These are phyloP conservation scores for Zaprionus vittiger DNA, from an alignment of 1,140 invertebrate species.

Conservation along the genomic window DNA sequence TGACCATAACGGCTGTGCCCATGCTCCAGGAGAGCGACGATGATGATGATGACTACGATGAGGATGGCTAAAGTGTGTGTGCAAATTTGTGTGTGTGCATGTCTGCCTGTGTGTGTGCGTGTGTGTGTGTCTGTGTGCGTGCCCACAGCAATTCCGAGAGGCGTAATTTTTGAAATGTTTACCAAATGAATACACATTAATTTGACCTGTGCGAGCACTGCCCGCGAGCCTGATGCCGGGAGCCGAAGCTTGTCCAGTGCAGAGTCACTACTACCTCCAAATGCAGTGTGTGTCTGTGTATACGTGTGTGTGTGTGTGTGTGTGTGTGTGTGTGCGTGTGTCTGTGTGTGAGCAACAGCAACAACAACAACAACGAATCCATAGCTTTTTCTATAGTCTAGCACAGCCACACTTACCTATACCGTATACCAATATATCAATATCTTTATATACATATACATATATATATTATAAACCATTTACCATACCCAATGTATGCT, in stretches of 20 bases:
- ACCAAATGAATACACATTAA: slow-evolving; percentile 77
- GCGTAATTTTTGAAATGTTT: slow-evolving; percentile 78
- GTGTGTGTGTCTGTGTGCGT: slow-evolving; percentile 2
- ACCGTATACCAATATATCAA: slow-evolving; percentile 15
- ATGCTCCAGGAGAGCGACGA: slow-evolving; percentile 76
- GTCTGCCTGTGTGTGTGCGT: slow-evolving; percentile 9
- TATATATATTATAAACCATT: slow-evolving; percentile 13
- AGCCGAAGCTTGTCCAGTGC: slow-evolving; percentile 27
- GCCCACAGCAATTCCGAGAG: slow-evolving; percentile 53
- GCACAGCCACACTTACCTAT: slow-evolving; percentile 11
- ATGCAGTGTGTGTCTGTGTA: slow-evolving; percentile 30
- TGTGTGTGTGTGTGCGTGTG: neutral
- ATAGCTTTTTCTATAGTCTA: slow-evolving; percentile 44
- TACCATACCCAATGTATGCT: slow-evolving; percentile 15
- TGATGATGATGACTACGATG: slow-evolving; percentile 80
- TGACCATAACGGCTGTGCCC: slow-evolving; percentile 79
- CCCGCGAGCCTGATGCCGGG: slow-evolving; percentile 61
- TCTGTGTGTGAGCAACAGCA: neutral
- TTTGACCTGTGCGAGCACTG: slow-evolving; percentile 48
- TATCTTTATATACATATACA: slow-evolving; percentile 15
- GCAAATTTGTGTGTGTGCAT: slow-evolving; percentile 1
- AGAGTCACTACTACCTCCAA: slow-evolving; percentile 53
- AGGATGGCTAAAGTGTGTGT: slow-evolving; percentile 61
- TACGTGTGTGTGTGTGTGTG: neutral
- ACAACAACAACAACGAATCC: slow-evolving; percentile 33